Base-by-base conservation (phyloP, 1,140 invertebrate species). In the Nasonia vitripennis region DNA sequence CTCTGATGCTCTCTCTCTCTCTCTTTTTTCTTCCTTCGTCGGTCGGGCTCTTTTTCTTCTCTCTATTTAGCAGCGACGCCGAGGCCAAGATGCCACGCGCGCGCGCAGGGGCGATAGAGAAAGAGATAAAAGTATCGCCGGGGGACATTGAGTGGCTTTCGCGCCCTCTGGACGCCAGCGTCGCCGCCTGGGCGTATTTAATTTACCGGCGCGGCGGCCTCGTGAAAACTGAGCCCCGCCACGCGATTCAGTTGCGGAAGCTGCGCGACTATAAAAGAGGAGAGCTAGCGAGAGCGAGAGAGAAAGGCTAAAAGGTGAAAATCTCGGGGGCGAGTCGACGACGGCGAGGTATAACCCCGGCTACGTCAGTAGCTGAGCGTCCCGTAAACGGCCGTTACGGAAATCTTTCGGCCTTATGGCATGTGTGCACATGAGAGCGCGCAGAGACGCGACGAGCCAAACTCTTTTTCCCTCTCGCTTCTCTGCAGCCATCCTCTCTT, bases 341-440 rank as follows among this genome's bases (percentile, higher is more conserved):
- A 20, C 51, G n/a, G 51, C 78, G 48, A 27, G 62, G 68, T 17
- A 27, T 41, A 62, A 71, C 71, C 31, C 31, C 23, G 75, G 82
- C 74, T 78, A 82, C 78, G 55, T 73, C 74, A 81, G 23, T 55
- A 45, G 75, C 83, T 41, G 75, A 78, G 62, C 81, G 34, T 14
- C 41, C 86, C 86, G 83, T 81, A 85, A 87, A 86, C 84, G 86
- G 80, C 79, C 85, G 83, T 88, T 86, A 86, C 87, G 86, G 81
- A 70, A 85, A 88, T 88, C 86, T 83, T 84, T 78, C 45, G 62
- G 71, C 77, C 77, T 73, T 78, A 70, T 55, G 27, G 34, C 31
- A 34, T 45, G 73, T 62, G 82, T 37, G 20, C 77, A 48, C 75
- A 73, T 34, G 67, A 23, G 73, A 20, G 77, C 23, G 77, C 41